Percentiles rank a stretch among this genome's conserved stretches.
phyloP scores from a whole-genome alignment of 1,140 invertebrate species.

The Cyphomyrmex costatus region DNA sequence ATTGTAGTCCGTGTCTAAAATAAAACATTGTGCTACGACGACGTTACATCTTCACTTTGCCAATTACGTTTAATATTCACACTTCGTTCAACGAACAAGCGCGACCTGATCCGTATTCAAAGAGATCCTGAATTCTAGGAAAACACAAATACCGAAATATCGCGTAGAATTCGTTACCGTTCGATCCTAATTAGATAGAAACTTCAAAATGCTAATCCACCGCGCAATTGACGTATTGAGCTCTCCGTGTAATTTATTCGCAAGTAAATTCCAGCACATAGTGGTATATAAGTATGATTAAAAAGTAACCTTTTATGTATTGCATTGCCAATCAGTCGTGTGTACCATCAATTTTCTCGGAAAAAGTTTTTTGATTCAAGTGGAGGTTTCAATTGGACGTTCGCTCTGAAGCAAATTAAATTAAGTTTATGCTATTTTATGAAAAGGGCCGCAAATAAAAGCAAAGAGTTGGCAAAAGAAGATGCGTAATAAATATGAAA shows the following conservation, averaged over 20 bases:
- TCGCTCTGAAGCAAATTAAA: background rate
- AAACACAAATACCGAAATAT: slow-evolving; percentile 32
- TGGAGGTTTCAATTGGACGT: background rate
- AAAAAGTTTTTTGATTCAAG: slow-evolving; percentile 10
- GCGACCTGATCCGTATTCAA: slow-evolving; percentile 55
- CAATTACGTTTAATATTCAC: slow-evolving; percentile 51
- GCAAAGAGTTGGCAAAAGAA: background rate
- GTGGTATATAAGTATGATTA: background rate
- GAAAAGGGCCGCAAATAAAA: background rate
- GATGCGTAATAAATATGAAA: slow-evolving; percentile 36
- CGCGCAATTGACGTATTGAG: background rate
- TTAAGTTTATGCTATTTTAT: background rate
- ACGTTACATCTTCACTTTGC: slow-evolving; percentile 1
- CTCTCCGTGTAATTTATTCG: slow-evolving; percentile 43
- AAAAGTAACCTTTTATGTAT: background rate
- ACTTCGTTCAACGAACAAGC: slow-evolving; percentile 11
- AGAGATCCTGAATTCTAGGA: slow-evolving; percentile 49
- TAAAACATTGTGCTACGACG: background rate
- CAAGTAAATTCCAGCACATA: background rate
- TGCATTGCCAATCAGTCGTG: background rate
- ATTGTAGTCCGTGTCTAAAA: background rate
- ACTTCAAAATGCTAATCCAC: slow-evolving; percentile 46
- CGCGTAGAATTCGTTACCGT: slow-evolving; percentile 55
- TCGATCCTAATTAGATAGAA: slow-evolving; percentile 5
- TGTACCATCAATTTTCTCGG: background rate